These are phyloP conservation scores for Caenorhabditis tropicalis DNA, from an alignment of 1,140 invertebrate species.

Conservation along the genomic window DNA sequence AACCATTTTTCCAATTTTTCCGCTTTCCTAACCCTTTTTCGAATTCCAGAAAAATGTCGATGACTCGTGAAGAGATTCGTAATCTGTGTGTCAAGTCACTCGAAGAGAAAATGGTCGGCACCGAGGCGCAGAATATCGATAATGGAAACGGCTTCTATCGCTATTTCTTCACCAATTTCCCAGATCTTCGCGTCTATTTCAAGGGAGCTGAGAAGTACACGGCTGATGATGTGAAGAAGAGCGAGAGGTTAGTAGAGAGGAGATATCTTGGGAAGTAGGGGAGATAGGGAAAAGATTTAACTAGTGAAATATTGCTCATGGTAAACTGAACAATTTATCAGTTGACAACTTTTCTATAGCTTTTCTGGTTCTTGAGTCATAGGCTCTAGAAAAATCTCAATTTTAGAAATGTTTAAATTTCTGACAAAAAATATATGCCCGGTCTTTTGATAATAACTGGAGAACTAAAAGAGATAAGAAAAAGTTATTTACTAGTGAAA, in stretches of 20 bases:
- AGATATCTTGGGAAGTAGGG: too few species aligned
- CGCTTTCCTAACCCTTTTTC: neutral
- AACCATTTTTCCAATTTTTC: neutral
- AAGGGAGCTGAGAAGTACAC: conserved; percentile 63
- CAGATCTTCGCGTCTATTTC: conserved; percentile 63
- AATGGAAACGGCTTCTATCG: conserved; percentile 37
- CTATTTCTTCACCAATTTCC: conserved; percentile 61
- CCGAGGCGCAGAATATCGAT: neutral
- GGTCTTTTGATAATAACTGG: too few species aligned
- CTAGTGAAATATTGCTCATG: too few species aligned
- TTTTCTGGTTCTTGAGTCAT: too few species aligned
- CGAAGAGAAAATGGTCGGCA: conserved; percentile 23
- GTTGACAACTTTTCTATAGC: too few species aligned
- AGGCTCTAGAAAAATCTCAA: too few species aligned
- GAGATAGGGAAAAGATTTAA: too few species aligned
- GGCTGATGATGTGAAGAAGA: conserved; percentile 64
- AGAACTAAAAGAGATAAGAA: too few species aligned
- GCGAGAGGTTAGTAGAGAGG: conserved; percentile 56
- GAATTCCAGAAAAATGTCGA: conserved; percentile 20
- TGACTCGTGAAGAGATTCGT: neutral
- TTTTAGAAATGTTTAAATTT: too few species aligned
- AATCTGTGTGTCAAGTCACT: conserved; percentile 28
- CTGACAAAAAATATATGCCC: too few species aligned
- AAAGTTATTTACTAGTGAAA: too few species aligned
- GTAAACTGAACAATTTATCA: too few species aligned